phyloP scores from a whole-genome alignment of 2,888 invertebrate species.

The Ditula angustiorana region DNA sequence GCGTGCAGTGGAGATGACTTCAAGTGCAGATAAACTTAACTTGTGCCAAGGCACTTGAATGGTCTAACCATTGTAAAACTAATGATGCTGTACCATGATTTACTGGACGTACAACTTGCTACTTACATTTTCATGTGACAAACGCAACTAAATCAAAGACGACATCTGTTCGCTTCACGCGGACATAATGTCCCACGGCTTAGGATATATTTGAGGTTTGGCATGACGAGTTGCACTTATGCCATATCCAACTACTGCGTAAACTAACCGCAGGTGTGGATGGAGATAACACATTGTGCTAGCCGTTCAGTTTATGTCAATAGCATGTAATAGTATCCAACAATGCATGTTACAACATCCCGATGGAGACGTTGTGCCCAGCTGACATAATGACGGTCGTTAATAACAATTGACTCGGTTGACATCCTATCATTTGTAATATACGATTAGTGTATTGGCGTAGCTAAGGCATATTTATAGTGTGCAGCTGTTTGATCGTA shows the following conservation, averaged over 20 bases:
- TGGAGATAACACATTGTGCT: neutral
- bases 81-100: neutral
- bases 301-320: neutral
- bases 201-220: neutral
- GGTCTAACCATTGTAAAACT: neutral
- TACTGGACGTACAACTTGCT: neutral
- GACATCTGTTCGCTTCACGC: neutral
- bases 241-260: neutral
- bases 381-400: constrained; percentile 44
- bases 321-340: neutral
- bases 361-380: constrained; percentile 32
- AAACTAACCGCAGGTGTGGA: too few species aligned
- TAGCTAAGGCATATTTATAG: constrained; percentile 14
- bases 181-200: neutral
- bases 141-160: neutral
- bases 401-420: constrained; percentile 55
- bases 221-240: too few species aligned
- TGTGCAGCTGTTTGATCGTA: neutral
- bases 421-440: constrained; percentile 27
- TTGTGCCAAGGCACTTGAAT: neutral
- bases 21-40: neutral
- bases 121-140: neutral
- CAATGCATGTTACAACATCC: constrained; percentile 21
- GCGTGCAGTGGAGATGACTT: neutral
- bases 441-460: constrained; percentile 7